These are phyloP conservation scores for Vanacampus margaritifer DNA, from an alignment of 2,113 vertebrate genomes.

Conservation along the genomic window DNA sequence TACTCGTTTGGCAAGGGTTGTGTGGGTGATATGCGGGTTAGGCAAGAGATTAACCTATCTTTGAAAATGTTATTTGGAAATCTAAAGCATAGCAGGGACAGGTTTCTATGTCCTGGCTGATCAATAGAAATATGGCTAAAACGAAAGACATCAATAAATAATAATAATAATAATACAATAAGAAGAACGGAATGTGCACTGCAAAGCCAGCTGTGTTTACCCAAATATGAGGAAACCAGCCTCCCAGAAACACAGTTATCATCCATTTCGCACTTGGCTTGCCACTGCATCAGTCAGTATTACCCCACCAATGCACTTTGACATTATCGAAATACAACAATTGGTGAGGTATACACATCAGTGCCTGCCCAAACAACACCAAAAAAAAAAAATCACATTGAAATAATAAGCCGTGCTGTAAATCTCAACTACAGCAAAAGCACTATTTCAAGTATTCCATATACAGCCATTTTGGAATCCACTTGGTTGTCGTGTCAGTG, in stretches of 20 bases:
- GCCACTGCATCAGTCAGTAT: background rate
- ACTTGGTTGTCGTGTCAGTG: too few relatives aligned
- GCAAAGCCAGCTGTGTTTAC: background rate
- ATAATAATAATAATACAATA: background rate
- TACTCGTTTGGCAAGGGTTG: background rate
- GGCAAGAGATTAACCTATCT: background rate
- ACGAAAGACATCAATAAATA: background rate
- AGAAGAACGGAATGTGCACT: background rate
- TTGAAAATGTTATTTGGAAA: background rate
- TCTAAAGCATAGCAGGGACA: background rate
- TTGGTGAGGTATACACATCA: background rate
- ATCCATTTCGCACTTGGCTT: background rate
- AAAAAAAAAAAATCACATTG: too few relatives aligned
- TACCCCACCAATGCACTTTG: background rate
- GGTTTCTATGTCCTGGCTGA: background rate
- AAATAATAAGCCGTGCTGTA: too few relatives aligned
- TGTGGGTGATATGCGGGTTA: background rate
- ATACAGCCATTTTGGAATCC: too few relatives aligned
- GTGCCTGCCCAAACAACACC: too few relatives aligned
- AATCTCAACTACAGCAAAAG: too few relatives aligned
- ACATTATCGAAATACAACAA: background rate
- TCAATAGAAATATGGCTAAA: background rate
- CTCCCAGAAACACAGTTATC: too few relatives aligned
- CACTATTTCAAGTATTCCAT: too few relatives aligned
- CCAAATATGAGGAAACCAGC: too few relatives aligned